Base-by-base conservation (phyloP, 2,113 vertebrate genomes). In the Hippocampus barbouri region DNA sequence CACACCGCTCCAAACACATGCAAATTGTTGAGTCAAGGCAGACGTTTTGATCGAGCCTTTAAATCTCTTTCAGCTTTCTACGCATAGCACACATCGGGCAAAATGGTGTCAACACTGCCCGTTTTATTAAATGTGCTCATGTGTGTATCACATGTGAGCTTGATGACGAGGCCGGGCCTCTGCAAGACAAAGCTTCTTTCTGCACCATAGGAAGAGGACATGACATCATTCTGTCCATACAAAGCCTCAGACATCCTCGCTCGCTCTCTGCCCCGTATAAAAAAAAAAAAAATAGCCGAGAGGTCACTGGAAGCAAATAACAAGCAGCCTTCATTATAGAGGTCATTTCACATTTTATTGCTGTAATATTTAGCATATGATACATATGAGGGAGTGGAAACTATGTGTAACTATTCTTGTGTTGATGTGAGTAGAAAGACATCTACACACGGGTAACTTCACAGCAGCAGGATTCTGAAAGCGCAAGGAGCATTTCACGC, bases 101-200 rank as follows among this genome's bases (percentile, higher is more conserved):
- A 67, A n/a, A 68, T 66, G 62, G 71, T 61, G 71, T 0, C 40
- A 47, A 79, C 77, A 69, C 54, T 54, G 70, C 68, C 75, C 84
- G 69, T 80, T 83, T 84, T 80, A 68, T 15, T 76, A 78, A 80
- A 70, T 74, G 70, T 70, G 43, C 23, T 47, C 84, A 73, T 79
- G 73, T 82, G 77, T 83, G 84, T 86, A 83, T 90, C 85, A 89
- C 85, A 89, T 85, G 88, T 82, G 78, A 79, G 67, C 81, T 76
- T 53, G 69, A 78, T 85, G 79, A 86, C 80, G 66, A 53, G 74
- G 79, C 79, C 68, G 53, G 56, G 80, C 83, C 86, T 82, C 76
- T 1, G 69, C 68, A 76, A 82, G 85, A 92, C 90, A 92, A 91
- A 90, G 87, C 78, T 74, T 86, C 88, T 90, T 92, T 90, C 87